These are phyloP conservation scores for Strigamia transsilvanica DNA, from an alignment of 2,888 invertebrate species.

Conservation along the genomic window DNA sequence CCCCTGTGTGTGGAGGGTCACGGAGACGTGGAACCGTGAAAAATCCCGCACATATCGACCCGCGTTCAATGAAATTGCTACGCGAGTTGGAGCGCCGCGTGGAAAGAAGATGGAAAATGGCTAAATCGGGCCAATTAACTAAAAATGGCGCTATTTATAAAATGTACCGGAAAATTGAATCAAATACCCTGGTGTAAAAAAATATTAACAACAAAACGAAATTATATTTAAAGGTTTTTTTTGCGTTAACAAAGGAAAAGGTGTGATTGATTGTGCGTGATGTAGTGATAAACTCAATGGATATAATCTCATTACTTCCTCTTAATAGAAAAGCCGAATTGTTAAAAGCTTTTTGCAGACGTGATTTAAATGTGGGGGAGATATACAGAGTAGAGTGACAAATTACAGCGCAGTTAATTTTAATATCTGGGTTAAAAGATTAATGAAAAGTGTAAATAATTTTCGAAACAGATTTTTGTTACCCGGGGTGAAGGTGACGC, in stretches of 20 bases:
- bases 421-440: conserved; percentile 31
- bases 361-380: background rate
- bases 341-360: background rate
- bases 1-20: conserved; percentile 46
- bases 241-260: too few relatives aligned
- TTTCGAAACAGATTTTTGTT: background rate
- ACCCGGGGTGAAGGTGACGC: background rate
- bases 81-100: conserved; percentile 22
- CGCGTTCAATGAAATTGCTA: conserved; percentile 40
- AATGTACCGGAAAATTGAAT: too few relatives aligned
- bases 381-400: background rate
- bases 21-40: conserved; percentile 33
- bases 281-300: too few relatives aligned
- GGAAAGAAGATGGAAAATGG: conserved; percentile 2
- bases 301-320: too few relatives aligned
- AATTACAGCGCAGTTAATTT: conserved; percentile 6
- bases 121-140: background rate
- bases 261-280: too few relatives aligned
- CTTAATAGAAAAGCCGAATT: background rate
- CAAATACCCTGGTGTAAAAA: too few relatives aligned
- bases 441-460: conserved; percentile 43
- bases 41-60: conserved; percentile 37
- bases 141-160: background rate
- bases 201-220: too few relatives aligned
- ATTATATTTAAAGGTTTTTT: too few relatives aligned